Evolutionary conservation across 2,797 vertebrate genomes (phyloP).

Genomic region (Urophycis tenuis): DNA sequence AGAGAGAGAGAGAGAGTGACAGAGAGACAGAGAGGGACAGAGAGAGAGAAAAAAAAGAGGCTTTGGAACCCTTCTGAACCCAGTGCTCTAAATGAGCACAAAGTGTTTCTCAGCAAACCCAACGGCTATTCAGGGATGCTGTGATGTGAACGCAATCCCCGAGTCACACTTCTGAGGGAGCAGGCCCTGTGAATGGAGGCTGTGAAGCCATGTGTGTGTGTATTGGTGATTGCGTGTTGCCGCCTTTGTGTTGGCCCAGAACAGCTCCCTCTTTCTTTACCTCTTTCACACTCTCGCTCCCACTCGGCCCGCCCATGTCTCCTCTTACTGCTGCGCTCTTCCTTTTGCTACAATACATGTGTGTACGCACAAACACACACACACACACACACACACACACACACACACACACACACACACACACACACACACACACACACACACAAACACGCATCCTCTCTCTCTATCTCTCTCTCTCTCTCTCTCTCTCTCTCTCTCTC

Average conservation of each 20-base stretch:
- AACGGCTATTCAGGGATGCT: not conserved
- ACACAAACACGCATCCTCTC: too few relatives aligned
- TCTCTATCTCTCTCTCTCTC: conserved; percentile 33
- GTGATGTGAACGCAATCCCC: not conserved
- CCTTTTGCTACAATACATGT: too few relatives aligned
- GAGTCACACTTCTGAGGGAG: not conserved
- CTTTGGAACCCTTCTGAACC: not conserved
- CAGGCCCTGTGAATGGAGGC: conserved; percentile 19
- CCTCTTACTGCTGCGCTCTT: not conserved
- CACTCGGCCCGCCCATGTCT: conserved; percentile 36
- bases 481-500: conserved; percentile 39
- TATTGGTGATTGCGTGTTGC: conserved; percentile 46
- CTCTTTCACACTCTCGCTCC: conserved; percentile 32
- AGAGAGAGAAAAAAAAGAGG: not conserved
- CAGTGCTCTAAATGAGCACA: not conserved
- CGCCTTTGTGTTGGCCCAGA: conserved; percentile 48
- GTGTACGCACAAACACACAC: too few relatives aligned
- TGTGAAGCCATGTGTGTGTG: conserved; percentile 23
- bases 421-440: too few relatives aligned
- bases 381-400: too few relatives aligned
- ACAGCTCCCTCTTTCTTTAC: conserved; percentile 26
- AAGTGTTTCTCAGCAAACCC: not conserved
- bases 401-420: too few relatives aligned
- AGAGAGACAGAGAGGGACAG: too few relatives aligned
- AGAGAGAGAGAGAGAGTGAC: too few relatives aligned